These are phyloP conservation scores for Trypoxylus dichotomus DNA, from an alignment of 1,140 invertebrate genomes.

Conservation along the genomic window DNA sequence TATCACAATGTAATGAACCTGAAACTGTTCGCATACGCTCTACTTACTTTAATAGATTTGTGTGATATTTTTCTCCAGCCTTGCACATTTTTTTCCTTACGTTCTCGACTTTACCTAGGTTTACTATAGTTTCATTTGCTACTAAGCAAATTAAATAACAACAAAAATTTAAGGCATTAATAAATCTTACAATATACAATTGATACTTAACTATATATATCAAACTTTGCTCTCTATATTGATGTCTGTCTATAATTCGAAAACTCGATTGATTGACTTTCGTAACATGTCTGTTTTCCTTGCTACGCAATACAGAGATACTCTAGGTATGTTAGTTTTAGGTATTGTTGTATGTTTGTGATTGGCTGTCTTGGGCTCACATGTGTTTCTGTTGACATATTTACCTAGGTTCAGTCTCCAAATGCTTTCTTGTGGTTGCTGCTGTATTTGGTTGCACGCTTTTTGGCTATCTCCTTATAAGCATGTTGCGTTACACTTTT, in stretches of 20 bases:
- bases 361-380: slow-evolving; percentile 33
- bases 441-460: slow-evolving; percentile 19
- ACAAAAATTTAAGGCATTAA: background rate
- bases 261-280: slow-evolving; percentile 7
- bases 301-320: slow-evolving; percentile 50
- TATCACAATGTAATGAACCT: background rate
- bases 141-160: background rate
- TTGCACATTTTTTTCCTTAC: slow-evolving; percentile 42
- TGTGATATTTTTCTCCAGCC: slow-evolving; percentile 30
- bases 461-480: slow-evolving; percentile 1
- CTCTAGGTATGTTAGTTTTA: slow-evolving; percentile 51
- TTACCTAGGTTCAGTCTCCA: slow-evolving; percentile 49
- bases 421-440: slow-evolving; percentile 29
- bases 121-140: background rate
- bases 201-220: slow-evolving; percentile 18
- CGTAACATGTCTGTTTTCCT: slow-evolving; percentile 44
- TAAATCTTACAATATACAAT: slow-evolving; percentile 3
- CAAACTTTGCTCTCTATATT: background rate
- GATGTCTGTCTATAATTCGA: slow-evolving; percentile 5
- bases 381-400: slow-evolving; percentile 36
- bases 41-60: slow-evolving; percentile 21
- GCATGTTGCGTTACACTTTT: background rate
- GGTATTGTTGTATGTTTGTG: slow-evolving; percentile 29
- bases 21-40: slow-evolving; percentile 23
- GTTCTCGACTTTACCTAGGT: slow-evolving; percentile 49